Evolutionary conservation across 2,888 invertebrate species (phyloP), one percentile per base, ranked within the genome.

Genomic region (Scrobipalpa costella): DNA sequence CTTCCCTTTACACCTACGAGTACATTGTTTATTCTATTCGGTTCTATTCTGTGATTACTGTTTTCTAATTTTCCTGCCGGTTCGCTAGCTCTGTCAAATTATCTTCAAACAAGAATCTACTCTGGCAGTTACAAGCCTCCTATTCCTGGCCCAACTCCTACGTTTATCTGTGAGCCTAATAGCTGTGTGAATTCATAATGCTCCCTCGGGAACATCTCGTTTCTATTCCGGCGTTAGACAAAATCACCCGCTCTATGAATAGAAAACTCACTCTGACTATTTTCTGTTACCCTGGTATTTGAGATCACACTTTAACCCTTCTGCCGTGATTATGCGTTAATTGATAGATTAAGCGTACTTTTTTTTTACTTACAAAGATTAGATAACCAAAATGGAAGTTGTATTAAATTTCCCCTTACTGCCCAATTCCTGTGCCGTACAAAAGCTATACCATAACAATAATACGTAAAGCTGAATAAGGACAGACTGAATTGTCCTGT

Each of bases 101-200:
- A 40, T 40, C 40, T 2, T 7, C 5, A 34, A 2, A 1, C 38
- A 1, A 38, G 11, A 3, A 34, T 44, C n/a, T 44, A 44, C n/a
- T 44, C 44, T 15, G 15, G 15, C n/a, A 15, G 55, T 55, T 34
- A 55, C 55, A 33, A 34, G 55, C 55, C 55, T 33, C 55, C 34
- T 55, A 55, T 55, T 52, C 27, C 55, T 34, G 55, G 55, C 17
- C 55, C 57, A 47, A 70, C 75, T 78, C 75, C 72, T 73, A 63
- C 63, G 49, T 59, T 63, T 69, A 68, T 75, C 77, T 84, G 78
- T 66, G 70, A 68, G 67, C 83, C 83, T 84, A 78, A 77, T 83
- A 74, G 75, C 68, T 72, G 71, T 74, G 76, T 84, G 83, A 83
- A 84, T 83, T 73, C 72, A 73, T 85, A 83, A 85, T 82, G 76